Base-by-base conservation (phyloP, 2,888 invertebrate species). In the Eumacrocentrus americanus region DNA sequence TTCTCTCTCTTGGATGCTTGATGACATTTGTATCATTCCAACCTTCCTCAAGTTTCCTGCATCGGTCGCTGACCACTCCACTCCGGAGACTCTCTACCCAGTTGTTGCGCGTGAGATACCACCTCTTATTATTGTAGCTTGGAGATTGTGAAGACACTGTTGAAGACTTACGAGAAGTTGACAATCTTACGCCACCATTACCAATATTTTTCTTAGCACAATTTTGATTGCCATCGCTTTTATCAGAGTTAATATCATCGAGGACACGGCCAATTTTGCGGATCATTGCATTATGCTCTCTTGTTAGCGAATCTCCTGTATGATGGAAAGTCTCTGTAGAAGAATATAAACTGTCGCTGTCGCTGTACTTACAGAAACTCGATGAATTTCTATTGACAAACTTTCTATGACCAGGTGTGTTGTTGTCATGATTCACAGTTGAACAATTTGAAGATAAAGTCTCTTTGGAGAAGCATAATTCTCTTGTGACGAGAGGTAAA, bases 281-380 rank as follows among this genome's bases (percentile, higher is more conserved):
- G 9, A 70, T 72, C 69, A 71, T 70, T 18, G 63, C 63, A 51
- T 56, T 69, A 42, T 65, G 66, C 52, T 66, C 67, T 2, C 67
- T 58, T 1, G 9, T 9, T 9, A 57, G 20, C 2, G 64, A 64
- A 0, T 68, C 71, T 9, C 61, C 63, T 11, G 50, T 65, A 23
- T 72, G 63, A 1, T 29, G 29, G 29, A 29, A 76, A 2, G 74
- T 65, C 51, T 78, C 76, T 4, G 5, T 29, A 3, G 74, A 78
- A 0, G 83, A 86, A 64, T 85, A 86, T 63, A 88, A 82, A 2
- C 88, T 88, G 77, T 88, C 88, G 42, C 87, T 87, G 70, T 88
- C 88, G 69, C 88, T 88, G 69, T 86, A 87, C 62, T 88, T 88
- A 67, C 88, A 88, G 4, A 87, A 87, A 68, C 87, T 87, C 6